Conservation (phyloP, 2,888 invertebrate species). For the Julus scanicus region DNA sequence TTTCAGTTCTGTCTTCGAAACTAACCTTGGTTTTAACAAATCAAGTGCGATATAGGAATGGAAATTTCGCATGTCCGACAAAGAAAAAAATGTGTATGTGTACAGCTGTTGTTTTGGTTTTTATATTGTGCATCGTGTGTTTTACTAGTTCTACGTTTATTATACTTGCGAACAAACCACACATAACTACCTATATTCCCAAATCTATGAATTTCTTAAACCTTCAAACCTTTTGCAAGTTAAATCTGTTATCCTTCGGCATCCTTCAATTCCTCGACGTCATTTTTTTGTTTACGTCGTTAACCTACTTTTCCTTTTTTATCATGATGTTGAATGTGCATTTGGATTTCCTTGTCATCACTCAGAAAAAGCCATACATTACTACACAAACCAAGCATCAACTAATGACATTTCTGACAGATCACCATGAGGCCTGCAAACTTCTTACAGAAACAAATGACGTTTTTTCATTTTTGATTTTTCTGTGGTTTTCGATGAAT, state of each 20-base stretch:
- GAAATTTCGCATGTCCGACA: neutral
- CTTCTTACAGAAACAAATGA: neutral
- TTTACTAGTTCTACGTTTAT: too few relatives aligned
- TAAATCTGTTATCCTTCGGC: neutral
- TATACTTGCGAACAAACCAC: too few relatives aligned
- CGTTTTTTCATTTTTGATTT: conserved; percentile 31
- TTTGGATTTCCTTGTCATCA: neutral
- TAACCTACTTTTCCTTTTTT: neutral
- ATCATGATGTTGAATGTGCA: neutral
- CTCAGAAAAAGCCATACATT: neutral
- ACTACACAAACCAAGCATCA: neutral
- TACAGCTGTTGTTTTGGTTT: neutral
- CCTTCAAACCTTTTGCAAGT: neutral
- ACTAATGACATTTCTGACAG: neutral
- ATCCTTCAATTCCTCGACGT: neutral
- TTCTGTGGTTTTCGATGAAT: conserved; percentile 15
- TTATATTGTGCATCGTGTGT: too few relatives aligned
- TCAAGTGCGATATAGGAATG: neutral
- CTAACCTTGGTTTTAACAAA: neutral
- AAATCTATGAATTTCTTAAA: neutral
- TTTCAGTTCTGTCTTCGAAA: neutral
- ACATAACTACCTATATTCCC: too few relatives aligned
- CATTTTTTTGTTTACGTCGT: neutral
- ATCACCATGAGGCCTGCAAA: neutral
- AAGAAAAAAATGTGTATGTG: neutral